phyloP scores from a whole-genome alignment of 1,140 invertebrate species.

The Drosophila arizonae region DNA sequence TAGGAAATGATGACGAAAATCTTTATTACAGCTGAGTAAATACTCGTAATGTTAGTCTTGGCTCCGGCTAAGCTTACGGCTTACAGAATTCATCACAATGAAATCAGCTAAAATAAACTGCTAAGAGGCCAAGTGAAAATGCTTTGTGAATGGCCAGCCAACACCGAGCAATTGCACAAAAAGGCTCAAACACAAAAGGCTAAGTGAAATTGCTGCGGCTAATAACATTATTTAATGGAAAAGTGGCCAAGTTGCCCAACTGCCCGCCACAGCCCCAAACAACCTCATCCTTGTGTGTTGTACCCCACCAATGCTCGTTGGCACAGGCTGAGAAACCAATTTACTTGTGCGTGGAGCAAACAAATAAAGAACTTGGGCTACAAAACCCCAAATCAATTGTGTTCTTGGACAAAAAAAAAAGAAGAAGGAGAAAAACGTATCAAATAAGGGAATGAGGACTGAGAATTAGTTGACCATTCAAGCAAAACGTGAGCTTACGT shows the following conservation, averaged over 20 bases:
- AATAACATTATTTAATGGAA: conserved; percentile 76
- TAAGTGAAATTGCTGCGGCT: conserved; percentile 67
- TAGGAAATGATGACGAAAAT: conserved; percentile 44
- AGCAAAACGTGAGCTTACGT: conserved; percentile 54
- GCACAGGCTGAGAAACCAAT: conserved; percentile 57
- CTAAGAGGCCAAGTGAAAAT: conserved; percentile 64
- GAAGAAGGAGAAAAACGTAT: background rate
- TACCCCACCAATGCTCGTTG: too few species aligned
- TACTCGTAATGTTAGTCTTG: conserved; percentile 36
- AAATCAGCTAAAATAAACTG: conserved; percentile 54
- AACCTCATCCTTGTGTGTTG: too few species aligned
- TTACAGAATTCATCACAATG: conserved; percentile 73
- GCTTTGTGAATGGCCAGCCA: conserved; percentile 42
- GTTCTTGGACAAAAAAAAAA: conserved; percentile 15
- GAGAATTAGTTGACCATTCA: conserved; percentile 39
- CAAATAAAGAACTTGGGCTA: conserved; percentile 50
- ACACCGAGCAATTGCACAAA: conserved; percentile 44
- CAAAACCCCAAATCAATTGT: conserved; percentile 73
- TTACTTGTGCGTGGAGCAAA: conserved; percentile 51
- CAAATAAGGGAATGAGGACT: conserved; percentile 6
- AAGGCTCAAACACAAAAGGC: conserved; percentile 45
- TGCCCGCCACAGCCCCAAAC: too few species aligned
- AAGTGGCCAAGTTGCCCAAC: conserved; percentile 30
- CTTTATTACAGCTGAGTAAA: conserved; percentile 48
- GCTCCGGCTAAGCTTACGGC: conserved; percentile 29